Evolutionary conservation across 1,140 invertebrate genomes (phyloP).

Genomic region (Nylanderia fulva): DNA sequence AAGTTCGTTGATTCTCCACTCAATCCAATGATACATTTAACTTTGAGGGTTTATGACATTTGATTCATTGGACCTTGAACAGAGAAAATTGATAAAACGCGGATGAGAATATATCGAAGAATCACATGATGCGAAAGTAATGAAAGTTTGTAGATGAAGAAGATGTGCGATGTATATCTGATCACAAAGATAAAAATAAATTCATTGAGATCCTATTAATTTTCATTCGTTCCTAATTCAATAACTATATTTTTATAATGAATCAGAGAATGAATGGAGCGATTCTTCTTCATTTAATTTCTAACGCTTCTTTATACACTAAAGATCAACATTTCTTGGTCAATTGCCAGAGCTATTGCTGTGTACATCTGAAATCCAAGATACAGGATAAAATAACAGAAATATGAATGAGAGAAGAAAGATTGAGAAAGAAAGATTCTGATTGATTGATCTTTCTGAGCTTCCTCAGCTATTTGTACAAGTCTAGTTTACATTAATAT

Average conservation of each 20-base stretch:
- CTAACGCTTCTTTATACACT: too few relatives aligned
- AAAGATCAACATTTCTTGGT: too few relatives aligned
- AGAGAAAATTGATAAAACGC: conserved; percentile 1
- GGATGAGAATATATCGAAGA: neutral
- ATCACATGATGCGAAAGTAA: neutral
- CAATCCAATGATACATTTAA: conserved; percentile 32
- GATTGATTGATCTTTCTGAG: too few relatives aligned
- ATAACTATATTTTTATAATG: neutral
- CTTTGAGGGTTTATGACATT: conserved; percentile 20
- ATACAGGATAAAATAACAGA: neutral
- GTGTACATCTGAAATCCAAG: neutral
- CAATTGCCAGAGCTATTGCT: too few relatives aligned
- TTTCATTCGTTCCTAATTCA: neutral
- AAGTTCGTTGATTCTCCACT: neutral
- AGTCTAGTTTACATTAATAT: too few relatives aligned
- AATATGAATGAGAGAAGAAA: neutral
- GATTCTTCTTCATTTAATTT: too few relatives aligned
- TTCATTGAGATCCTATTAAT: neutral
- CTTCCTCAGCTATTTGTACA: too few relatives aligned
- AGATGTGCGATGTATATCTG: neutral
- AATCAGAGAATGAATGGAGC: neutral
- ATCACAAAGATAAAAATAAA: neutral
- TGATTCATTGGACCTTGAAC: neutral
- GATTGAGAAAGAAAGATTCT: conserved; percentile 16
- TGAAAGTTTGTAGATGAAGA: neutral